Conservation (phyloP, 1,140 invertebrate species). For the Stenopsyche tienmushanensis region DNA sequence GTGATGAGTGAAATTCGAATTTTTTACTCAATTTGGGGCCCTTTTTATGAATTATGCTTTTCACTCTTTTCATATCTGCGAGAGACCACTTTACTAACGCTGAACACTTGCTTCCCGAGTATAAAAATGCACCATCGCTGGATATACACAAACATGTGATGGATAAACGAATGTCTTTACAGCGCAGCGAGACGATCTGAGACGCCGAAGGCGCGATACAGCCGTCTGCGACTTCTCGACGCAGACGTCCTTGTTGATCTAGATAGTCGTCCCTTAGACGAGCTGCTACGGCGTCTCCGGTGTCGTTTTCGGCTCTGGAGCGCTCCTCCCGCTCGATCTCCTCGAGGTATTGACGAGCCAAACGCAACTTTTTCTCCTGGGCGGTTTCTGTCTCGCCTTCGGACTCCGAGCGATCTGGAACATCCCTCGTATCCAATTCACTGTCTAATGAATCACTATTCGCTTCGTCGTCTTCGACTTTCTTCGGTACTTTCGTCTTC, state of each 20-base stretch:
- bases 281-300: slow-evolving; percentile 66
- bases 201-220: slow-evolving; percentile 56
- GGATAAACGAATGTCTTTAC: slow-evolving; percentile 73
- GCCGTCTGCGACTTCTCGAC: slow-evolving; percentile 69
- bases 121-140: slow-evolving; percentile 72
- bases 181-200: slow-evolving; percentile 58
- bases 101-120: slow-evolving; percentile 86
- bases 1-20: slow-evolving; percentile 57
- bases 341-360: slow-evolving; percentile 86
- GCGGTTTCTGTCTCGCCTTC: slow-evolving; percentile 78
- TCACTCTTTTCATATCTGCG: slow-evolving; percentile 58
- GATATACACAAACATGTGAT: slow-evolving; percentile 83
- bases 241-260: slow-evolving; percentile 79
- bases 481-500: slow-evolving; percentile 49
- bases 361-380: slow-evolving; percentile 83
- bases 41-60: slow-evolving; percentile 57
- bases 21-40: slow-evolving; percentile 48
- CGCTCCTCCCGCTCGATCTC: slow-evolving; percentile 83
- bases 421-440: slow-evolving; percentile 54
- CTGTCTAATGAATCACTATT: slow-evolving; percentile 52
- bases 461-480: slow-evolving; percentile 57
- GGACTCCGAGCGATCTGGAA: slow-evolving; percentile 58
- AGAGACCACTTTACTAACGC: slow-evolving; percentile 81
- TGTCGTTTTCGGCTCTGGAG: slow-evolving; percentile 64
- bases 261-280: slow-evolving; percentile 81